Percentiles rank a stretch among this genome's conserved stretches.
Evolutionary conservation across 2,888 invertebrate genomes (phyloP).

Genomic region (Chydorus sphaericus): DNA sequence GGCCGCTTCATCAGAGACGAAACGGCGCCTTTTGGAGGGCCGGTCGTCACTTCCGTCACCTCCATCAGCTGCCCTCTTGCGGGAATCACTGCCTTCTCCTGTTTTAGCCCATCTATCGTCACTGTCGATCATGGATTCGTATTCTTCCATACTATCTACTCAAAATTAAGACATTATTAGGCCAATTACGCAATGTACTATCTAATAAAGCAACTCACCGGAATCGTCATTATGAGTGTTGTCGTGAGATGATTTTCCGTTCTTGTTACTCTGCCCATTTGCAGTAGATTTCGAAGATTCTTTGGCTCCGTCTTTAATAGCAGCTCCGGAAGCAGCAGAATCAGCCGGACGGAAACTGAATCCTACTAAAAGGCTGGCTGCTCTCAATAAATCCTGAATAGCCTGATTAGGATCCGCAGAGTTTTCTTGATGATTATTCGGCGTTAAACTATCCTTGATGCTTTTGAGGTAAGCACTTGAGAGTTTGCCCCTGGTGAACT

Average conservation of each 20-base stretch:
- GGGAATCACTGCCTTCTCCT: constrained; percentile 4
- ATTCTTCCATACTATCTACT: constrained; percentile 4
- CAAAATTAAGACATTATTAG: background rate
- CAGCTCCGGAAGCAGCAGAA: background rate
- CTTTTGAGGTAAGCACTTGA: constrained; percentile 10
- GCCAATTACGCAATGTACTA: background rate
- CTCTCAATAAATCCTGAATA: constrained; percentile 13
- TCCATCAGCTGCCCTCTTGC: background rate
- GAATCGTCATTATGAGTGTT: constrained; percentile 8
- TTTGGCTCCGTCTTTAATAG: background rate
- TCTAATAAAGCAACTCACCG: too few relatives aligned
- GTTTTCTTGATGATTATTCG: background rate
- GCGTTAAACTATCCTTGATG: constrained; percentile 7
- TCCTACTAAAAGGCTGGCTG: constrained; percentile 11
- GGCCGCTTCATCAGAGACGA: constrained; percentile 40
- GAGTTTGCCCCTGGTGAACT: constrained; percentile 8
- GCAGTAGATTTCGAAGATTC: background rate
- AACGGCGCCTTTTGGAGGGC: constrained; percentile 31
- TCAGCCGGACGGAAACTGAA: background rate
- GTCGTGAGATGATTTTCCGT: constrained; percentile 3
- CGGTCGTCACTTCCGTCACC: constrained; percentile 12
- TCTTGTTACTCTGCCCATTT: background rate
- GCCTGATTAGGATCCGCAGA: constrained; percentile 1
- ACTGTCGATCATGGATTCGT: constrained; percentile 9
- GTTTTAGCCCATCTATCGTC: constrained; percentile 8